Base-by-base conservation (phyloP, 1,140 invertebrate species). In the Philopotamus ludificatus region DNA sequence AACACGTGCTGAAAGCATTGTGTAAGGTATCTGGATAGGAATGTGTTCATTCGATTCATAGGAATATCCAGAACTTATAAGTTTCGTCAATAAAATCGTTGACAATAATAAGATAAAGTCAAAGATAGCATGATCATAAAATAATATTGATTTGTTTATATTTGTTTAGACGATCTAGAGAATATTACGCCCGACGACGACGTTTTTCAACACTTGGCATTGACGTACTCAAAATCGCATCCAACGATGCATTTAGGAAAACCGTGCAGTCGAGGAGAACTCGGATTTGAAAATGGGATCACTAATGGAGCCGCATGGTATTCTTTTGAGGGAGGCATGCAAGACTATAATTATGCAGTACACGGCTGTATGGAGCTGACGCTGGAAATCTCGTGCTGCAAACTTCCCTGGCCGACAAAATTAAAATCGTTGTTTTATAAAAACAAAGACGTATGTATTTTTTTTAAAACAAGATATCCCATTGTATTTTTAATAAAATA, bases 331-430 rank as follows among this genome's bases (percentile, higher is more conserved):
- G 85, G 85, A 23, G 82, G 84, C 16, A 86, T 86, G 84, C 86
- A 87, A 74, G 87, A 89, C 72, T 89, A 86, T 73, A 88, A 87
- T 73, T 89, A 89, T 72, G 71, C 85, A 22, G 74, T 79, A 60
- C 84, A 82, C 57, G 88, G 87, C 61, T 85, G 84, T 66, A 86
- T 89, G 81, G 87, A 89, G 73, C 74, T 89, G 3, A 88, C 87
- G 1, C 70, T 89, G 8, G 86, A 89, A 72, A 77, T 89, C 44
- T 83, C 84, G 2, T 89, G 87, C 73, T 81, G 81, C 66, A 89
- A 88, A 74, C 85, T 81, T 73, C 86, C 87, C 1, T 51, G 22
- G 21, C 73, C 72, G 10, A 72, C 71, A 22, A 71, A 62, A 89
- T 89, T 22, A 68, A 65, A 71, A 55, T 66, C 64, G 62, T 62